These are phyloP conservation scores for Emydura subglobosa DNA, from an alignment of 2,113 vertebrate species.

Conservation along the genomic window DNA sequence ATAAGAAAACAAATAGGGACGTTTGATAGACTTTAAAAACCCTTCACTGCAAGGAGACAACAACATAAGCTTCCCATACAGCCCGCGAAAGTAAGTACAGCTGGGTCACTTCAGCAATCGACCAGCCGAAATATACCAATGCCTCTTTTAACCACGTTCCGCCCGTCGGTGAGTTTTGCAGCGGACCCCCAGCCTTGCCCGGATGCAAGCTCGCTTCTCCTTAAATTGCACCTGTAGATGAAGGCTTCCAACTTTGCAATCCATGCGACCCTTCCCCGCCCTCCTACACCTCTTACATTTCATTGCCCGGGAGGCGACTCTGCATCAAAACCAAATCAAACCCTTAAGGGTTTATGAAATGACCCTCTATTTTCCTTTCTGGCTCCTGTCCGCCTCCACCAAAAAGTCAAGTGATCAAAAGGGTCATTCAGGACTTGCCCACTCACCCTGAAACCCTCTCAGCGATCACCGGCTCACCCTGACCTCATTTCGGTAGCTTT, in stretches of 20 bases:
- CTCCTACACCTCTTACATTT: neutral
- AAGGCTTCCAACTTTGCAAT: neutral
- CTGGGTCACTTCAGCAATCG: neutral
- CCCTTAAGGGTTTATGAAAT: neutral
- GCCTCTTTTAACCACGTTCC: neutral
- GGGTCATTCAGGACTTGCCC: neutral
- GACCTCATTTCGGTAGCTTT: neutral
- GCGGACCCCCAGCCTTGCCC: neutral
- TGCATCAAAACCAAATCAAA: neutral
- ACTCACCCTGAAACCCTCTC: neutral
- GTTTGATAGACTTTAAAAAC: neutral
- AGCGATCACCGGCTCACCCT: no score
- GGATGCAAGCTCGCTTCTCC: neutral
- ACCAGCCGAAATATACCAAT: neutral
- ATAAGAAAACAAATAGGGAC: rapidly evolving
- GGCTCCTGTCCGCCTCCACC: no score
- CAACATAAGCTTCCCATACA: rapidly evolving
- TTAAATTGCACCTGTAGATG: neutral
- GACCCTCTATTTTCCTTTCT: neutral
- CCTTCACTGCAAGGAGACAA: neutral
- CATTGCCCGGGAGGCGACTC: neutral
- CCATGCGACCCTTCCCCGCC: no score
- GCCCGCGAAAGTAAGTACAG: neutral
- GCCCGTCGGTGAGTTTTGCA: neutral
- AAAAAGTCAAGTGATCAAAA: neutral